These are phyloP conservation scores for Pelobates cultripes DNA, from an alignment of 2,797 vertebrate genomes.

Conservation along the genomic window DNA sequence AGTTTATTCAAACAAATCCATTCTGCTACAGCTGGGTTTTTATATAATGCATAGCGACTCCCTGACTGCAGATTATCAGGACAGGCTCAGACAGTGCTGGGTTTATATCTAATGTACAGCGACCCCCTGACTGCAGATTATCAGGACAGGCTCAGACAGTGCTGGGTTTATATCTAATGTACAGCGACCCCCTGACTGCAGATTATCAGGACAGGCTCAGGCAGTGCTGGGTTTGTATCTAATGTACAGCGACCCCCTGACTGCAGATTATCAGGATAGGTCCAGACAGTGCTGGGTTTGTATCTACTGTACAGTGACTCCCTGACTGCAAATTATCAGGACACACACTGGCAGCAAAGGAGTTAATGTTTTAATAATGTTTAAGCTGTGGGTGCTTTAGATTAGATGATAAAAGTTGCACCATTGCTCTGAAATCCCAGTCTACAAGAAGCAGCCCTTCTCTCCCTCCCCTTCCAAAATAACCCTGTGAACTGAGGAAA, in stretches of 20 bases:
- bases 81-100: too few species aligned
- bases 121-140: too few species aligned
- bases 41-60: background rate
- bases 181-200: background rate
- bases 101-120: too few species aligned
- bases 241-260: background rate
- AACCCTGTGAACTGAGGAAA: conserved; percentile 82
- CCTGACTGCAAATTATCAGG: background rate
- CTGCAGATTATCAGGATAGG: background rate
- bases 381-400: conserved; percentile 39
- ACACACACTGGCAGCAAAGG: conserved; percentile 1
- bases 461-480: conserved; percentile 59
- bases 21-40: background rate
- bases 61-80: too few species aligned
- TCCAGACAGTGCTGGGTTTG: background rate
- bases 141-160: too few species aligned
- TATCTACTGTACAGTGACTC: background rate
- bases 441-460: conserved; percentile 40
- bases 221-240: background rate
- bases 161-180: too few species aligned
- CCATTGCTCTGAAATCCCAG: conserved; percentile 48
- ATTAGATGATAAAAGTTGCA: conserved; percentile 52
- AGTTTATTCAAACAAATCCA: too few species aligned
- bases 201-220: conserved; percentile 4
- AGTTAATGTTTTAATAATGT: conserved; percentile 21